Conservation (phyloP, 30 jellyfish, hydroid and myxozoan genomes). For the Catostylus mosaicus region DNA sequence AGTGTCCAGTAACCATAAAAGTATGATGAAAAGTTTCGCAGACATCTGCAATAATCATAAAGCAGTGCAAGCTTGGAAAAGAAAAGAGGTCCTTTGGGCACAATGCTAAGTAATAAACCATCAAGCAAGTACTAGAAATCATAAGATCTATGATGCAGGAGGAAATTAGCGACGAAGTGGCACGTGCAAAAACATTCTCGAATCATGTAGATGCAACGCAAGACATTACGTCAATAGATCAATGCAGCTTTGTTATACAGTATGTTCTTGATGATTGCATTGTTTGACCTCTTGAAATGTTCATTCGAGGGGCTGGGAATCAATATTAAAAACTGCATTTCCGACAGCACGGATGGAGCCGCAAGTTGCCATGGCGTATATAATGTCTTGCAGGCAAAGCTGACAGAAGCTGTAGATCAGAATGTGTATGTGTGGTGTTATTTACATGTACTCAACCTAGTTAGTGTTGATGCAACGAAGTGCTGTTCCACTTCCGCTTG, state of each 20-base stretch:
- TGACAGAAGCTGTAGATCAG: no score
- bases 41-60: constrained; percentile 2
- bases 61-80: no score
- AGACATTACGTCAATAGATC: constrained; percentile 24
- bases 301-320: constrained; percentile 20
- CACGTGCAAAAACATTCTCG: constrained; percentile 7
- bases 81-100: constrained; percentile 24
- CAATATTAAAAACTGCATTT: constrained; percentile 5
- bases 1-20: no score
- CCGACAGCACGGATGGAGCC: no score
- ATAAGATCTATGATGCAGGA: constrained; percentile 12
- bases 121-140: constrained; percentile 18
- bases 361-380: no score
- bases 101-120: constrained; percentile 2
- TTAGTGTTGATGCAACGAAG: no score
- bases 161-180: constrained; percentile 25
- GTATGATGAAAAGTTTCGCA: neutral
- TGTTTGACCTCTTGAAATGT: neutral
- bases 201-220: constrained; percentile 11
- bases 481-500: no score
- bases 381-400: no score
- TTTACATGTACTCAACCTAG: no score
- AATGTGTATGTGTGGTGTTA: no score
- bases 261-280: constrained; percentile 13
- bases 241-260: constrained; percentile 21